These are phyloP conservation scores for Dasypus novemcinctus DNA, from an alignment of 2,113 vertebrate species.

Conservation along the genomic window DNA sequence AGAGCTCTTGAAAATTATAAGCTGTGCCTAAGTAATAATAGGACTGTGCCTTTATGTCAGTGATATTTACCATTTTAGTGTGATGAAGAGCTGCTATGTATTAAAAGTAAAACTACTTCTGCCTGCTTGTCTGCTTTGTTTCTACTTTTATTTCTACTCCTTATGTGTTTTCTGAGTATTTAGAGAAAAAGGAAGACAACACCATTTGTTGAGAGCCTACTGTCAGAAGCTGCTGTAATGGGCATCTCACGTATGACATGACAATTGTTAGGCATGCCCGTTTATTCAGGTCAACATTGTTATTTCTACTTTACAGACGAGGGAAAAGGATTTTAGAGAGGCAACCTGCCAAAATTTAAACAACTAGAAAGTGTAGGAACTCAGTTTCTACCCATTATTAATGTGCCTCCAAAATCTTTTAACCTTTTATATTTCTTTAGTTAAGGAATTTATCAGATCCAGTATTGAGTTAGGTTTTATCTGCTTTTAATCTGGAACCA, in stretches of 20 bases:
- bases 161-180: not conserved
- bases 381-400: not conserved
- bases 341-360: not conserved
- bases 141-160: slow-evolving; percentile 15
- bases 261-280: not conserved
- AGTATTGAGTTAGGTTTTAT: not conserved
- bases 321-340: not conserved
- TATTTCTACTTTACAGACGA: not conserved
- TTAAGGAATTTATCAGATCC: not conserved
- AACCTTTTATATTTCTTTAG: not conserved
- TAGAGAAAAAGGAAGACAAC: not conserved
- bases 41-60: not conserved
- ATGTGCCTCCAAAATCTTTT: not conserved
- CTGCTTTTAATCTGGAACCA: not conserved
- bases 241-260: not conserved
- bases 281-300: not conserved
- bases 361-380: not conserved
- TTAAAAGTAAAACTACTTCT: slow-evolving; percentile 20
- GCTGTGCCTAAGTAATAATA: not conserved
- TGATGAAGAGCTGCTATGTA: not conserved
- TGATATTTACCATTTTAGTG: not conserved
- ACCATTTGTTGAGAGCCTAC: not conserved
- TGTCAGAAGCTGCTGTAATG: not conserved
- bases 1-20: slow-evolving; percentile 32
- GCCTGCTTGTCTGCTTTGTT: not conserved